Conservation (phyloP, 2,888 invertebrate species). For the Syritta pipiens region DNA sequence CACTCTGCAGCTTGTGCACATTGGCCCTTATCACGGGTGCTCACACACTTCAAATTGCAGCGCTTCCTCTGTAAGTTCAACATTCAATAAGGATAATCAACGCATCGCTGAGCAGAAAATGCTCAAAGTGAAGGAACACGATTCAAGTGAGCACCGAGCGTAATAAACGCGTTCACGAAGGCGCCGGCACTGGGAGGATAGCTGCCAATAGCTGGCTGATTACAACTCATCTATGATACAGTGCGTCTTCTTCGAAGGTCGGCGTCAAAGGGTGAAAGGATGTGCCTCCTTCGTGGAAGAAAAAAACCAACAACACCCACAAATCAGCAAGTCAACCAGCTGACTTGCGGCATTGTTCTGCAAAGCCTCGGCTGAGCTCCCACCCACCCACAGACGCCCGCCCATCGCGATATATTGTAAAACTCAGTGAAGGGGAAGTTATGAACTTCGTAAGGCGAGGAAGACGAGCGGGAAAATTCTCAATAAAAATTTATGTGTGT, state of each 20-base stretch:
- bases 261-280: not conserved
- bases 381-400: too few species aligned
- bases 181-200: too few species aligned
- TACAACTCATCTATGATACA: constrained; percentile 20
- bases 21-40: constrained; percentile 51
- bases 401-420: too few species aligned
- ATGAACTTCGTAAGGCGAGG: too few species aligned
- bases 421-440: constrained; percentile 34
- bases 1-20: constrained; percentile 47
- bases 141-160: not conserved
- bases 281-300: not conserved
- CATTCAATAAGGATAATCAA: constrained; percentile 58
- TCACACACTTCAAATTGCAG: constrained; percentile 57
- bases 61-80: constrained; percentile 29
- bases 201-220: constrained; percentile 3
- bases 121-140: constrained; percentile 17
- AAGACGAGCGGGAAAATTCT: constrained; percentile 18
- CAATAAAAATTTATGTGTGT: constrained; percentile 48
- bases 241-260: too few species aligned
- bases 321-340: constrained; percentile 35
- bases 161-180: not conserved
- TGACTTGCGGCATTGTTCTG: constrained; percentile 20
- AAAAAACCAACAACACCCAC: constrained; percentile 12
- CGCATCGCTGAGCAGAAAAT: constrained; percentile 46
- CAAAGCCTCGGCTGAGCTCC: constrained; percentile 9